These are phyloP conservation scores for Mesopsocus fuscifrons DNA, from an alignment of 2,888 invertebrate species.

Conservation along the genomic window DNA sequence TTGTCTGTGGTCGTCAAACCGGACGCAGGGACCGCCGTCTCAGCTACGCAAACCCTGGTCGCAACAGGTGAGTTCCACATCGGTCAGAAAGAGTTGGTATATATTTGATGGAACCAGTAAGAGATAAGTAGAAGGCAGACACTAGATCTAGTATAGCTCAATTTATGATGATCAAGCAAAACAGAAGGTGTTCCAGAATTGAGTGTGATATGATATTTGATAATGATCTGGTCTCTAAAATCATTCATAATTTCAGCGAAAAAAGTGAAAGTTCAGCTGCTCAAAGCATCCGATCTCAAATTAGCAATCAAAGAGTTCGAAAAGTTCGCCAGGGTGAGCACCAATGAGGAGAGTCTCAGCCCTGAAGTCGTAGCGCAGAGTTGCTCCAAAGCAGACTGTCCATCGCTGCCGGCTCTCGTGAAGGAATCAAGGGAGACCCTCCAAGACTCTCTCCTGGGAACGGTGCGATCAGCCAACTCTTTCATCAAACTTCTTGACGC, in stretches of 20 bases:
- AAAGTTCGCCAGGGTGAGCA: slow-evolving; percentile 12
- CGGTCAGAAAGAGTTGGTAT: slow-evolving; percentile 12
- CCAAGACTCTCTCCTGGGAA: slow-evolving; percentile 36
- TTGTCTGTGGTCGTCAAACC: slow-evolving; percentile 28
- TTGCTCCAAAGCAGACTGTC: slow-evolving; percentile 14
- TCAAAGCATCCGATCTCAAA: slow-evolving; percentile 17
- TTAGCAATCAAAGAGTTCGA: slow-evolving; percentile 19
- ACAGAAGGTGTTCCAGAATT: too few species aligned
- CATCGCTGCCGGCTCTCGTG: slow-evolving; percentile 24
- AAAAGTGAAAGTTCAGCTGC: slow-evolving; percentile 11
- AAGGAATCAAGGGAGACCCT: slow-evolving; percentile 33
- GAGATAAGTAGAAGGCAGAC: too few species aligned
- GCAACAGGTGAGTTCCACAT: slow-evolving; percentile 19
- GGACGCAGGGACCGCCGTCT: slow-evolving; percentile 30
- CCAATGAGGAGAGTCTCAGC: slow-evolving; percentile 20
- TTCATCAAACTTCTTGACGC: slow-evolving; percentile 41
- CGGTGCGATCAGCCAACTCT: slow-evolving; percentile 38
- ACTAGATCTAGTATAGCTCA: too few species aligned
- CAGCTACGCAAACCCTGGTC: slow-evolving; percentile 26
- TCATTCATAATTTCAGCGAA: slow-evolving; percentile 11
- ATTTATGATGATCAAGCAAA: too few species aligned
- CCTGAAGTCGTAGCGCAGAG: slow-evolving; percentile 19
- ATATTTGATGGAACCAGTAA: too few species aligned
- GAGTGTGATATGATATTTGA: too few species aligned
- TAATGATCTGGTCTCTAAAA: background rate